These are phyloP conservation scores for Akabosia matsudoensis DNA, from an alignment of 1,140 invertebrate genomes.

Conservation along the genomic window DNA sequence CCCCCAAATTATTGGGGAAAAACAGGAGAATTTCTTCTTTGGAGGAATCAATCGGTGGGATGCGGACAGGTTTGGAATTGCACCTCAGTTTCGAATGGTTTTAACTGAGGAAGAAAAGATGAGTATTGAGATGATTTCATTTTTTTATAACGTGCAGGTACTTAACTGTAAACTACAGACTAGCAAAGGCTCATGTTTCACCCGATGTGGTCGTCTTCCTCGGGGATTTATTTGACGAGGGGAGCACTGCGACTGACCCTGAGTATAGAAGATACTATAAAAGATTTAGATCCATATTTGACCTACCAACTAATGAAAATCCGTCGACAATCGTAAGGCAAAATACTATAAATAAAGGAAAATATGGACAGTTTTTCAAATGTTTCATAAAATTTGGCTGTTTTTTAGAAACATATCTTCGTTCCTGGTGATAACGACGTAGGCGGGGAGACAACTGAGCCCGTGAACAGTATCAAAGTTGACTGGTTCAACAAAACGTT, in stretches of 20 bases:
- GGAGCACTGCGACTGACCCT: constrained; percentile 66
- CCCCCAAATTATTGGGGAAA: constrained; percentile 81
- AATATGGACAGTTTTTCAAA: neutral
- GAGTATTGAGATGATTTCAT: neutral
- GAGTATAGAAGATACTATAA: constrained; percentile 68
- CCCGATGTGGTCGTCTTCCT: constrained; percentile 85
- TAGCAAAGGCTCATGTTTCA: constrained; percentile 67
- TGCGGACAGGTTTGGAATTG: constrained; percentile 81
- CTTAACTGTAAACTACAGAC: constrained; percentile 70
- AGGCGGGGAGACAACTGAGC: constrained; percentile 77
- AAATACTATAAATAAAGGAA: neutral
- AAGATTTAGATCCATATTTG: constrained; percentile 66
- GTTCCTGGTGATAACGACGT: constrained; percentile 93
- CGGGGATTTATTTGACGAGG: constrained; percentile 90
- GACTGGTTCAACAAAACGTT: constrained; percentile 74
- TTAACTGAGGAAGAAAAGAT: constrained; percentile 5
- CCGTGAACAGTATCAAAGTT: constrained; percentile 67
- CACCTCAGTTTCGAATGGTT: no score
- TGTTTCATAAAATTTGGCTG: constrained; percentile 26
- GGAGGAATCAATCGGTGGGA: constrained; percentile 66
- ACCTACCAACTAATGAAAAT: constrained; percentile 32
- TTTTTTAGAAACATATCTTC: constrained; percentile 70
- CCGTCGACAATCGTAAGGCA: constrained; percentile 19
- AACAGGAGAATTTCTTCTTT: constrained; percentile 62
- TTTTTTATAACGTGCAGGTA: constrained; percentile 61